A percentile compares a stretch with the other conserved stretches of the same genome.
Evolutionary conservation across 2,113 vertebrate genomes (phyloP).

Genomic region (Lontra canadensis): DNA sequence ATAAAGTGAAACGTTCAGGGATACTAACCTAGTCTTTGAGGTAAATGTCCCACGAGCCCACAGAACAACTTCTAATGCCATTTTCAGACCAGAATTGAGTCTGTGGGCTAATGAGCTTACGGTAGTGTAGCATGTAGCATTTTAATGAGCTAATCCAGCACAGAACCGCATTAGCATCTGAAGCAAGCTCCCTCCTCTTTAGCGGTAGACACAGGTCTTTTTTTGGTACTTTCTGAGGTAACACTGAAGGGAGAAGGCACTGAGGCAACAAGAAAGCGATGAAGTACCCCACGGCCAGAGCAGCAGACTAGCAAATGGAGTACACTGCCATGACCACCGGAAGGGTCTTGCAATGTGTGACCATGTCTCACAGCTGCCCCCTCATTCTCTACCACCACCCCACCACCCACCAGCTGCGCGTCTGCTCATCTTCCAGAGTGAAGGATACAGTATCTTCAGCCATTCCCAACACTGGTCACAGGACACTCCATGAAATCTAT

Average conservation of each 20-base stretch:
- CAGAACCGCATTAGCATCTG: not conserved
- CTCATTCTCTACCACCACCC: not conserved
- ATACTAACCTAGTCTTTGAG: not conserved
- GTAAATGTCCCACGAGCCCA: not conserved
- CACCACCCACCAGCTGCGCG: not conserved
- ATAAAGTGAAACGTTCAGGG: not conserved
- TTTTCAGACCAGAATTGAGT: not conserved
- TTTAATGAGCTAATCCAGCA: not conserved
- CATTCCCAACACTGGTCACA: not conserved
- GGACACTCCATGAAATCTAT: not conserved
- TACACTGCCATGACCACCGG: not conserved
- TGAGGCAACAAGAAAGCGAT: rapidly evolving
- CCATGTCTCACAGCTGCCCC: not conserved
- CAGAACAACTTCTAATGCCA: not conserved
- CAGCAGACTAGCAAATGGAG: not conserved
- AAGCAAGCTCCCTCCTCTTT: not conserved
- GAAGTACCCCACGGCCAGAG: not conserved
- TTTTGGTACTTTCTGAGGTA: not conserved
- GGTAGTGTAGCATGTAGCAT: not conserved
- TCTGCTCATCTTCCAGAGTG: not conserved
- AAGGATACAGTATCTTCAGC: not conserved
- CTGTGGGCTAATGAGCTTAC: not conserved
- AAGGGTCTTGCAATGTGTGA: not conserved
- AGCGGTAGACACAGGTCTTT: not conserved
- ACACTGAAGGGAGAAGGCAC: not conserved